These are phyloP conservation scores for Meandrina meandrites DNA, from an alignment of 92 coral and sea anemone species.

Conservation along the genomic window DNA sequence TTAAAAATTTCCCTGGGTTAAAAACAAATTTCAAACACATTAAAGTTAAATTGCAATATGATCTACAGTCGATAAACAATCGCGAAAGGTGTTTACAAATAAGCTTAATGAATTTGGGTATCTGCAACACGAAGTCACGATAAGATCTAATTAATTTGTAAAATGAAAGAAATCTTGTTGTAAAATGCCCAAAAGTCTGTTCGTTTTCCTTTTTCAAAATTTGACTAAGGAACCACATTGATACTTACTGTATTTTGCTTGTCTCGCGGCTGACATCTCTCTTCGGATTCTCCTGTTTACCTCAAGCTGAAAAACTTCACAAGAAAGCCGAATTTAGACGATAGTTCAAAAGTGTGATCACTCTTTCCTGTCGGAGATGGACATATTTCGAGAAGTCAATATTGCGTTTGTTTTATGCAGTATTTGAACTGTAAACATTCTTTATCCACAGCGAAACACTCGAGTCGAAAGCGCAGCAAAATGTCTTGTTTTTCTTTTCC, in stretches of 20 bases:
- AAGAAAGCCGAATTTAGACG: not conserved
- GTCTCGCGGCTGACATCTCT: conserved; percentile 49
- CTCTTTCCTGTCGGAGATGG: not conserved
- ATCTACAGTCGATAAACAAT: too few relatives aligned
- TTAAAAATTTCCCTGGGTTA: too few relatives aligned
- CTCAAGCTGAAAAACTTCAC: not conserved
- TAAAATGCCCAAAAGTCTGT: too few relatives aligned
- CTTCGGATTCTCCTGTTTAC: not conserved
- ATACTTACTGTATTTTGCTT: conserved; percentile 77
- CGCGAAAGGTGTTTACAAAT: too few relatives aligned
- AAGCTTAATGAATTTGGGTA: too few relatives aligned
- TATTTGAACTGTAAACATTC: not conserved
- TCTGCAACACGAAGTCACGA: too few relatives aligned
- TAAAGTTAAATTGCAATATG: too few relatives aligned
- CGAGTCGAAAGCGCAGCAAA: not conserved
- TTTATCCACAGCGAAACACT: not conserved
- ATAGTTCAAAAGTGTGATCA: not conserved
- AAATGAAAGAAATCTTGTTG: too few relatives aligned
- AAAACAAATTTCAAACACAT: too few relatives aligned
- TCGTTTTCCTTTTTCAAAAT: not conserved
- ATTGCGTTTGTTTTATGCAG: not conserved
- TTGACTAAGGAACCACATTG: not conserved
- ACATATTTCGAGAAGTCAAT: not conserved
- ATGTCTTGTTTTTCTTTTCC: not conserved
- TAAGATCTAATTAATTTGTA: too few relatives aligned